These are phyloP conservation scores for Momotus momota DNA, from an alignment of 2,797 vertebrate genomes.

Conservation along the genomic window DNA sequence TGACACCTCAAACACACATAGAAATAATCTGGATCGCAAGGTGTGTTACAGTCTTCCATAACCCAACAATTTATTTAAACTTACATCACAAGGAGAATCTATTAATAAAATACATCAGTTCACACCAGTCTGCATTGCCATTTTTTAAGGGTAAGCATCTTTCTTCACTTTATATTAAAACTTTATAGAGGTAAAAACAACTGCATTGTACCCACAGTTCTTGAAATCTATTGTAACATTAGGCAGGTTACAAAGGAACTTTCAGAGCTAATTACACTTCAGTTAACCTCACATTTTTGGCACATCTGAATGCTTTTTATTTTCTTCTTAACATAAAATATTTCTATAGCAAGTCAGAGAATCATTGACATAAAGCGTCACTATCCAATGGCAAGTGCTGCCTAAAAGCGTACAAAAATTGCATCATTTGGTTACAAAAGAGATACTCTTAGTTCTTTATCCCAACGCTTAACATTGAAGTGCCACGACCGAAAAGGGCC, in stretches of 20 bases:
- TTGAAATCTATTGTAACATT: conserved; percentile 35
- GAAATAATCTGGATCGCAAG: conserved; percentile 22
- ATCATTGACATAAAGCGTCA: conserved; percentile 55
- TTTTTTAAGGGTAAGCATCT: conserved; percentile 71
- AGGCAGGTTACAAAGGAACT: conserved; percentile 61
- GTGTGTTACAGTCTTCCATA: conserved; percentile 58
- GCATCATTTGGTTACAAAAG: conserved; percentile 66
- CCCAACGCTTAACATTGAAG: neutral
- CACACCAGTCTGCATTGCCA: conserved; percentile 62
- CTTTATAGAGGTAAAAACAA: conserved; percentile 64
- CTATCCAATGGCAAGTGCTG: conserved; percentile 49
- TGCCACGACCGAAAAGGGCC: neutral
- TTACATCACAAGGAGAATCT: conserved; percentile 76
- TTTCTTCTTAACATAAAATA: conserved; percentile 52
- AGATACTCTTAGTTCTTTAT: conserved; percentile 32
- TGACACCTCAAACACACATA: neutral
- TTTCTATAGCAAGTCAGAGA: conserved; percentile 52
- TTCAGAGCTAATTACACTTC: conserved; percentile 52
- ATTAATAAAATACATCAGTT: conserved; percentile 76
- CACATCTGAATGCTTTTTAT: conserved; percentile 48
- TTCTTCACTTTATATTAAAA: conserved; percentile 69
- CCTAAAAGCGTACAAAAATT: conserved; percentile 64
- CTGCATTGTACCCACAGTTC: conserved; percentile 60
- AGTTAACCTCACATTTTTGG: conserved; percentile 56
- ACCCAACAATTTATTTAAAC: conserved; percentile 81